A percentile compares a stretch with the other conserved stretches of the same genome.
Evolutionary conservation across 2,888 invertebrate species (phyloP).

Genomic region (Ormyrus labotus): DNA sequence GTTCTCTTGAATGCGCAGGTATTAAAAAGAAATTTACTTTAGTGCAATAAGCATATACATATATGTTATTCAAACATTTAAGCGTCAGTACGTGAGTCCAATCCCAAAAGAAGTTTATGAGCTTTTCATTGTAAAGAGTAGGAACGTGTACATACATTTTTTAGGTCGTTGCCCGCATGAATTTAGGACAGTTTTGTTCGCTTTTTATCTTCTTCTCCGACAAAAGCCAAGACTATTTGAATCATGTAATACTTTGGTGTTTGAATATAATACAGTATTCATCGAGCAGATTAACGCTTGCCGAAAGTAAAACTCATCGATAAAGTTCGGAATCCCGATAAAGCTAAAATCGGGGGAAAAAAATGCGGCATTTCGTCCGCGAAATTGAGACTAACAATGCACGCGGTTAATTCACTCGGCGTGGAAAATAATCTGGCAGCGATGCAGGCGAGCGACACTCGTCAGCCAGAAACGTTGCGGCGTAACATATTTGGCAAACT

Average conservation of each 20-base stretch:
- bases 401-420: not conserved
- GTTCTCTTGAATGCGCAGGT: no score
- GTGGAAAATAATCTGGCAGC: conserved; percentile 37
- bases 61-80: not conserved
- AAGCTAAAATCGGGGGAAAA: not conserved
- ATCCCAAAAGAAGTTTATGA: conserved; percentile 20
- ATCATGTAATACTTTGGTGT: not conserved
- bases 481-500: conserved; percentile 44
- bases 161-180: conserved; percentile 25
- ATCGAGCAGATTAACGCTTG: no score
- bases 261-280: not conserved
- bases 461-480: conserved; percentile 23
- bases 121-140: conserved; percentile 20
- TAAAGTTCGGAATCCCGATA: no score
- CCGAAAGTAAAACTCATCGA: no score
- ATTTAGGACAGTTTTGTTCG: not conserved
- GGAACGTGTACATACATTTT: not conserved
- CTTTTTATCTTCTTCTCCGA: not conserved
- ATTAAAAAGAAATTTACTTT: not conserved
- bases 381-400: not conserved
- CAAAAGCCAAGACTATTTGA: not conserved
- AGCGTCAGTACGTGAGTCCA: conserved; percentile 17
- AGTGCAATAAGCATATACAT: not conserved
- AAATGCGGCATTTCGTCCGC: no score
- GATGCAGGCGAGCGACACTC: not conserved